Conservation (phyloP, 2,113 vertebrate genomes). For the Alosa alosa region DNA sequence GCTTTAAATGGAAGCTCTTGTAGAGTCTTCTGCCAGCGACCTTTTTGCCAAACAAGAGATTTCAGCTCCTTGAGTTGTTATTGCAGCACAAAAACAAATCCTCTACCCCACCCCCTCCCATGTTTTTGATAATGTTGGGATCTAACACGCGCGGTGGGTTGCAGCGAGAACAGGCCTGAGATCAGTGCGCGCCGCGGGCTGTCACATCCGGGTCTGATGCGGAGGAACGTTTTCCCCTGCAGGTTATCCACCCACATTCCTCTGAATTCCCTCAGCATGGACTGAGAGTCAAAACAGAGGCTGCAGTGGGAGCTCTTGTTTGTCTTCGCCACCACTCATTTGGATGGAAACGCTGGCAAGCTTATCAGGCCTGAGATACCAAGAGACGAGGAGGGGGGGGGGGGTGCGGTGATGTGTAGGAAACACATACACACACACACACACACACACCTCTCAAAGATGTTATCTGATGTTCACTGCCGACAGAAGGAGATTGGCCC, state of each 20-base stretch:
- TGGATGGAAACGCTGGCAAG: neutral
- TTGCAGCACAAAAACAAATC: neutral
- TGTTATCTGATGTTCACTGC: conserved; percentile 19
- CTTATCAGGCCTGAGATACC: conserved; percentile 1
- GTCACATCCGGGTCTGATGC: neutral
- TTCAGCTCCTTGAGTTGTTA: neutral
- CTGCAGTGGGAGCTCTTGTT: neutral
- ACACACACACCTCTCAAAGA: neutral
- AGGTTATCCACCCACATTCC: conserved; percentile 8
- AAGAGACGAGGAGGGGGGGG: neutral
- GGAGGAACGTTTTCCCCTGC: neutral
- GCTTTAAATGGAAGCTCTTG: neutral
- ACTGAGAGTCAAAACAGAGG: neutral
- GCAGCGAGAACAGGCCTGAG: neutral
- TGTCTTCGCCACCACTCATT: neutral
- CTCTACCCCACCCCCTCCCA: neutral
- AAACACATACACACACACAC: neutral
- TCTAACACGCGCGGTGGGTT: neutral
- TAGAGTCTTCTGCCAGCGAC: neutral
- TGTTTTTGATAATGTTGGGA: neutral
- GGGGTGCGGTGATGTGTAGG: neutral
- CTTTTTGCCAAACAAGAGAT: neutral
- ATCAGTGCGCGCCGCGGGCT: neutral
- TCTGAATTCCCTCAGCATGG: neutral
- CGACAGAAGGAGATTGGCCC: neutral